Evolutionary conservation across 2,797 vertebrate species (phyloP).

Genomic region (Microctenopoma lineatum): DNA sequence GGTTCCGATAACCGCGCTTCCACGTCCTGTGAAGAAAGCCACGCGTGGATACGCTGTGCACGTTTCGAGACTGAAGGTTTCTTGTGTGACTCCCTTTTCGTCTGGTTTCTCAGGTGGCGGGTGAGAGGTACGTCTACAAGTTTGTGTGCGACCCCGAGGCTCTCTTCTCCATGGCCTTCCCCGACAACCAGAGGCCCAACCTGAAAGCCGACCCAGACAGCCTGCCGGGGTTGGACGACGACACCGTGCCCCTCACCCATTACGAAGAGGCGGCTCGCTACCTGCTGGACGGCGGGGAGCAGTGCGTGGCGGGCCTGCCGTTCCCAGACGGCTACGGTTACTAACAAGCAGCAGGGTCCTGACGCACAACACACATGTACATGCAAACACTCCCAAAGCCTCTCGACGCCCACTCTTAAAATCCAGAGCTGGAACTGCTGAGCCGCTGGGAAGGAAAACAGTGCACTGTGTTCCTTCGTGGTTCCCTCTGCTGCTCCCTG

Average conservation of each 20-base stretch:
- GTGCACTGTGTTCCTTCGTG: conserved; percentile 44
- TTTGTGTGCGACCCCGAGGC: conserved; percentile 97
- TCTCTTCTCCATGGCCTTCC: conserved; percentile 97
- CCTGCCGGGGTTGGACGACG: conserved; percentile 86
- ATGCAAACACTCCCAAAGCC: conserved; percentile 56
- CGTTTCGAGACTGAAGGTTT: not conserved
- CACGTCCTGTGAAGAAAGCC: not conserved
- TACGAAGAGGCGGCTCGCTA: conserved; percentile 90
- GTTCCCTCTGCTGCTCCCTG: conserved; percentile 56
- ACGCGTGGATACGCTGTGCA: not conserved
- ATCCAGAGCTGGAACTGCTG: conserved; percentile 65
- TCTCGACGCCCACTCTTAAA: conserved; percentile 50
- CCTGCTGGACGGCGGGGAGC: conserved; percentile 89
- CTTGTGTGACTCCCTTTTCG: not conserved
- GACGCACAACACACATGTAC: conserved; percentile 37
- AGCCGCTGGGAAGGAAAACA: conserved; percentile 50
- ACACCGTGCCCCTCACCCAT: conserved; percentile 92
- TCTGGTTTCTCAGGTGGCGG: conserved; percentile 86
- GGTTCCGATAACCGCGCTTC: not conserved
- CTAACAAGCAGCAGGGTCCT: conserved; percentile 67
- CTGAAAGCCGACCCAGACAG: conserved; percentile 91
- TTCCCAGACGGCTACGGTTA: conserved; percentile 92
- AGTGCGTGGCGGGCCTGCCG: conserved; percentile 84
- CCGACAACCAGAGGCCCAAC: conserved; percentile 94
- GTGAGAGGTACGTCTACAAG: conserved; percentile 96